A percentile compares a stretch with the other conserved stretches of the same genome.
Evolutionary conservation across 2,888 invertebrate species (phyloP).

Genomic region (Seladonia tumulorum): DNA sequence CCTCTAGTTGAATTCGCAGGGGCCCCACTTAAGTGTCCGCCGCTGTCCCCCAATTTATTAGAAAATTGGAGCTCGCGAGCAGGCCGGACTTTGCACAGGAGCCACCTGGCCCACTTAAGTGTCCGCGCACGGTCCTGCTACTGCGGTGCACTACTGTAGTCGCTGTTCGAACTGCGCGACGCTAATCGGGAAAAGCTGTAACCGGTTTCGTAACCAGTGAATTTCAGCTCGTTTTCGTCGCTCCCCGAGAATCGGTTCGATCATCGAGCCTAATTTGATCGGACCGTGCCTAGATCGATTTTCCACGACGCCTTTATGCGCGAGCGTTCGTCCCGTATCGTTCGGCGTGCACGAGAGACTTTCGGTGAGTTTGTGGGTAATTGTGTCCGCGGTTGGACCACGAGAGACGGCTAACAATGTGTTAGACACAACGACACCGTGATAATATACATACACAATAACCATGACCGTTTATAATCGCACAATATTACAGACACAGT

Average conservation of each 20-base stretch:
- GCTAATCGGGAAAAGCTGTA: neutral
- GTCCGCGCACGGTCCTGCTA: neutral
- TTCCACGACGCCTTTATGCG: neutral
- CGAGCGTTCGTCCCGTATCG: neutral
- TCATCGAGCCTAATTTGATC: neutral
- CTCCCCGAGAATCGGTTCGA: neutral
- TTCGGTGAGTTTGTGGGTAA: neutral
- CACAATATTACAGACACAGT: constrained; percentile 58
- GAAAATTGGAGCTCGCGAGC: too few relatives aligned
- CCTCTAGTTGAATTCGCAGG: too few relatives aligned
- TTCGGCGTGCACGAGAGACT: constrained; percentile 3
- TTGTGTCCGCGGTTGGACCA: constrained; percentile 26
- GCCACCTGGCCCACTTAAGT: neutral
- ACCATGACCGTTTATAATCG: constrained; percentile 58
- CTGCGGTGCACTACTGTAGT: neutral
- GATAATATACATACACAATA: constrained; percentile 62
- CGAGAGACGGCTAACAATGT: constrained; percentile 53
- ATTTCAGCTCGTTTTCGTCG: too few relatives aligned
- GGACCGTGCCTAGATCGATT: neutral
- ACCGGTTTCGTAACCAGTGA: neutral
- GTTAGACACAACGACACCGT: constrained; percentile 59
- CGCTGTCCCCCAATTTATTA: too few relatives aligned
- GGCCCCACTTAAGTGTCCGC: too few relatives aligned
- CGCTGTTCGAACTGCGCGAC: neutral
- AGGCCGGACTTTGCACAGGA: too few relatives aligned